Conservation (phyloP, 2,888 invertebrate genomes). For the Notocelia uddmanniana region DNA sequence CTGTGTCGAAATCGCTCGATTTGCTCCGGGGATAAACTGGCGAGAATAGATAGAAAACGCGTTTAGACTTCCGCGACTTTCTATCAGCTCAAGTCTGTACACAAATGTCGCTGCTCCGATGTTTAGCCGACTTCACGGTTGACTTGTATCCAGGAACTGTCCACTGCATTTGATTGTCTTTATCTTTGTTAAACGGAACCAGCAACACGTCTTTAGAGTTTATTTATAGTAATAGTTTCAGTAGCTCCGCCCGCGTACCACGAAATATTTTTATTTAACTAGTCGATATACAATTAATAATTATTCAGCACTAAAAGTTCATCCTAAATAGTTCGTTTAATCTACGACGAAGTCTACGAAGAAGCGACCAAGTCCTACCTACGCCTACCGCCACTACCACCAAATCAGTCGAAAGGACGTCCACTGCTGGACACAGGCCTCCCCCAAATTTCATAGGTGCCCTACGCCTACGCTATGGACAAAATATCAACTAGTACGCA, state of each 20-base stretch:
- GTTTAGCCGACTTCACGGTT: background rate
- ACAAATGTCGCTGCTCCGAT: slow-evolving; percentile 29
- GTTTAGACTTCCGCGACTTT: slow-evolving; percentile 38
- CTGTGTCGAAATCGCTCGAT: background rate
- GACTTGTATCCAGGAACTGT: slow-evolving; percentile 1
- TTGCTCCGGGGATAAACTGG: slow-evolving; percentile 11
- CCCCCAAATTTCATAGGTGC: too few species aligned
- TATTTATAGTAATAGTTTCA: too few species aligned
- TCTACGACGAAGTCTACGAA: too few species aligned
- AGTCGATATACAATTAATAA: too few species aligned
- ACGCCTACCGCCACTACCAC: too few species aligned
- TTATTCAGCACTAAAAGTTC: background rate
- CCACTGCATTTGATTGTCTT: slow-evolving; percentile 11
- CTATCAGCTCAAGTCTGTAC: slow-evolving; percentile 18
- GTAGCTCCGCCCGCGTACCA: too few species aligned
- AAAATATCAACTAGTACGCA: background rate
- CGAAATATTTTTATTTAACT: too few species aligned
- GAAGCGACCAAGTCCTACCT: too few species aligned
- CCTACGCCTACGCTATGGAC: too few species aligned
- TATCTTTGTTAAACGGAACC: slow-evolving; percentile 1
- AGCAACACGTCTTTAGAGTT: background rate
- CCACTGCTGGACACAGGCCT: too few species aligned
- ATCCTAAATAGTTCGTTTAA: background rate
- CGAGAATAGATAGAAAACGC: slow-evolving; percentile 32
- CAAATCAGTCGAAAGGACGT: too few species aligned